Percentiles rank a stretch among this genome's conserved stretches.
phyloP scores from a whole-genome alignment of 2,113 vertebrate genomes.

The Hoplias malabaricus region DNA sequence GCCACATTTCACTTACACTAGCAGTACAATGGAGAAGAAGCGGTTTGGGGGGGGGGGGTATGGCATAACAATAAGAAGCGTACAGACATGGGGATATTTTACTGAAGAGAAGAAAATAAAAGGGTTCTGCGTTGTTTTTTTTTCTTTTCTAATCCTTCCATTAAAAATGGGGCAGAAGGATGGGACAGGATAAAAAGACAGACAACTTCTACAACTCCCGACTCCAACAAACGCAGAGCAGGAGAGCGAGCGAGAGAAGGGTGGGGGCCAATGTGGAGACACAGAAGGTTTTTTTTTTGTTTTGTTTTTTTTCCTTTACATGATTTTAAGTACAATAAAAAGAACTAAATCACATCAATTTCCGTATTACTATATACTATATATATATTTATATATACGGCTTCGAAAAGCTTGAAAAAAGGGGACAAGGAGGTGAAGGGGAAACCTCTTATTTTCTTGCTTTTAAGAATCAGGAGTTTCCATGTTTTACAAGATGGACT shows the following conservation, averaged over 20 bases:
- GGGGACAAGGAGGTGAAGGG: constrained; percentile 54
- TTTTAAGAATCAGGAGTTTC: constrained; percentile 54
- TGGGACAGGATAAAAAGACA: constrained; percentile 65
- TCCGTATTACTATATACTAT: constrained; percentile 74
- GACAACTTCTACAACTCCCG: constrained; percentile 72
- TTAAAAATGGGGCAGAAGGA: constrained; percentile 50
- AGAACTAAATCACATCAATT: constrained; percentile 82
- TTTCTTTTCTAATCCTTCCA: constrained; percentile 49
- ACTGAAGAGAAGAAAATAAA: constrained; percentile 70
- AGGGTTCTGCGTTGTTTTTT: constrained; percentile 60
- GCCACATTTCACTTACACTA: constrained; percentile 80
- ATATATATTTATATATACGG: constrained; percentile 75
- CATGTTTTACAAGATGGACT: constrained; percentile 77
- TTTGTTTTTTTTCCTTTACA: constrained; percentile 63
- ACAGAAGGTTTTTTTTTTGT: constrained; percentile 57
- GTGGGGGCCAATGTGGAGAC: constrained; percentile 51
- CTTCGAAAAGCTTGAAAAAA: constrained; percentile 71
- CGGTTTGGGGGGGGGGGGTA: constrained; percentile 71
- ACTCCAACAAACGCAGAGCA: constrained; percentile 67
- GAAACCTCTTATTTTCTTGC: constrained; percentile 37
- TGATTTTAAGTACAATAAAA: constrained; percentile 78
- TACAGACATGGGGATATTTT: constrained; percentile 77
- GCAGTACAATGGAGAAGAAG: constrained; percentile 83
- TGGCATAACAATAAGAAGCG: constrained; percentile 80
- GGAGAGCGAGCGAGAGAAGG: constrained; percentile 68